Conservation (phyloP, 2,113 vertebrate species). For the Oryzias javanicus region DNA sequence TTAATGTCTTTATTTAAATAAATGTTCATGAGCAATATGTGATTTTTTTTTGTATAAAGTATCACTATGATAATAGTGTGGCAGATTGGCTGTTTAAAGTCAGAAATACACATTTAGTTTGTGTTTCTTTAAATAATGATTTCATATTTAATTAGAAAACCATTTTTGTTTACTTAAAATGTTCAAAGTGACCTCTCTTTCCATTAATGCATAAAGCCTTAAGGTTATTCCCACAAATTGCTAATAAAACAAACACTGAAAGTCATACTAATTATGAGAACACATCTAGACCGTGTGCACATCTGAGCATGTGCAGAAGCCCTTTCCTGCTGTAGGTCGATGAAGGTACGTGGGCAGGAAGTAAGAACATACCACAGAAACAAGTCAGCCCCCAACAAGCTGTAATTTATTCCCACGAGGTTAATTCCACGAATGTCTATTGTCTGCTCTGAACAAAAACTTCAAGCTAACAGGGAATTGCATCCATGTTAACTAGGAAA, state of each 20-base stretch:
- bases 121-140: neutral
- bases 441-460: slow-evolving; percentile 38
- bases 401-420: slow-evolving; percentile 41
- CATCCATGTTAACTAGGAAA: neutral
- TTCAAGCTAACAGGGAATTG: slow-evolving; percentile 22
- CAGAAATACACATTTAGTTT: neutral
- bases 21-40: no score
- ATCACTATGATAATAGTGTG: no score
- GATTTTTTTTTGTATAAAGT: no score
- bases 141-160: neutral
- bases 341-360: slow-evolving; percentile 48
- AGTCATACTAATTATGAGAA: slow-evolving; percentile 19
- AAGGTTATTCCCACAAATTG: neutral
- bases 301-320: slow-evolving; percentile 1
- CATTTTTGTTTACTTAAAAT: neutral
- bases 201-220: no score
- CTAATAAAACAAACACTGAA: slow-evolving; percentile 3
- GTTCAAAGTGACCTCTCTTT: neutral
- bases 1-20: no score
- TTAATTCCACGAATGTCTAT: slow-evolving; percentile 56
- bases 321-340: slow-evolving; percentile 46
- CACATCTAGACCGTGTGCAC: neutral
- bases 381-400: slow-evolving; percentile 34
- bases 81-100: no score
- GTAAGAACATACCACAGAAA: slow-evolving; percentile 38